Conservation (phyloP, 2,113 vertebrate genomes). For the Melanocharis versteri region DNA sequence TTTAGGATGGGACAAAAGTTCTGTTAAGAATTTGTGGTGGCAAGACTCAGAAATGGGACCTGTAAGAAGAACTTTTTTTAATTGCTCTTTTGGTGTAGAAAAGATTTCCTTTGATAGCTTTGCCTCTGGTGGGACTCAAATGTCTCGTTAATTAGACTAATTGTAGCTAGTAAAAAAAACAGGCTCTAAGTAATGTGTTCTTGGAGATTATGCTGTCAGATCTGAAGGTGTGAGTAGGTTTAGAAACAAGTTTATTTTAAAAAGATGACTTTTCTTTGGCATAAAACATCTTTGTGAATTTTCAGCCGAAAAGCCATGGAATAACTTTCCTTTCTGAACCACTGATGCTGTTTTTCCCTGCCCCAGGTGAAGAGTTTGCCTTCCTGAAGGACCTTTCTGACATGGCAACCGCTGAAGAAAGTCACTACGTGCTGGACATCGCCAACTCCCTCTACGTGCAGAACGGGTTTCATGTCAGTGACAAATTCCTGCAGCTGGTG, state of each 20-base stretch:
- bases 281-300: background rate
- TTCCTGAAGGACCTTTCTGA: conserved; percentile 87
- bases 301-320: background rate
- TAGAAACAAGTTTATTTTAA: background rate
- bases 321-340: background rate
- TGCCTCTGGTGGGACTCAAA: background rate
- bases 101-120: background rate
- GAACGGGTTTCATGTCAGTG: conserved; percentile 85
- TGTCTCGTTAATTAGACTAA: background rate
- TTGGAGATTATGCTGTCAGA: background rate
- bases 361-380: conserved; percentile 86
- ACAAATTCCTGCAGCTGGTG: conserved; percentile 88
- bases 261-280: rapidly evolving
- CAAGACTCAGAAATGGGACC: background rate
- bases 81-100: background rate
- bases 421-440: conserved; percentile 84
- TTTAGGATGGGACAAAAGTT: background rate
- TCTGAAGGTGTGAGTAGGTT: background rate
- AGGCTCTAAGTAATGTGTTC: background rate
- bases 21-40: background rate
- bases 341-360: background rate
- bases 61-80: background rate
- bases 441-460: conserved; percentile 93
- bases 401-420: conserved; percentile 75
- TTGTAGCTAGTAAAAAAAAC: background rate